phyloP scores from a whole-genome alignment of 2,888 invertebrate genomes.

The Plebejus argus region DNA sequence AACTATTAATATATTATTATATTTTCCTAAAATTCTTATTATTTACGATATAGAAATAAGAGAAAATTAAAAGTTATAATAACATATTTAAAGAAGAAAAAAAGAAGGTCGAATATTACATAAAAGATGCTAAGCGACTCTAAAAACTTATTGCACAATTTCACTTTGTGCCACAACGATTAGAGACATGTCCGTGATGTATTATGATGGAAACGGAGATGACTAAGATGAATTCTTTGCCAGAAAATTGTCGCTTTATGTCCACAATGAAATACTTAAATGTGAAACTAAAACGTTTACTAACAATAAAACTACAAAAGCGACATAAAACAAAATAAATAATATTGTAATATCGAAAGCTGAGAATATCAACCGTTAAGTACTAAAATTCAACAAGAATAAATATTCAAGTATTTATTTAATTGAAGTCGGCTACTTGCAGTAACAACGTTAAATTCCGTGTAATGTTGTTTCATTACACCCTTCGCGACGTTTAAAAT shows the following conservation, averaged over 20 bases:
- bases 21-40: too few species aligned
- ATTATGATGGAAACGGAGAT: conserved; percentile 5
- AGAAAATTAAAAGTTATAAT: neutral
- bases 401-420: neutral
- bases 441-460: neutral
- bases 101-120: neutral
- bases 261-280: neutral
- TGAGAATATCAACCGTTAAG: too few species aligned
- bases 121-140: neutral
- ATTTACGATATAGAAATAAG: neutral
- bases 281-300: neutral
- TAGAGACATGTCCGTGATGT: conserved; percentile 11
- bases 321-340: neutral
- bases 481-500: neutral
- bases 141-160: conserved; percentile 5
- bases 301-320: neutral
- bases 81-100: neutral
- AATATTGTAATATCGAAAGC: too few species aligned
- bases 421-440: neutral
- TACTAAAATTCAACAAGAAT: too few species aligned
- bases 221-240: conserved; percentile 9
- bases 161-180: neutral
- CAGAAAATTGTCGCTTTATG: neutral
- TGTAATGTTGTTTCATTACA: neutral
- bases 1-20: too few species aligned